phyloP scores from a whole-genome alignment of 2,113 vertebrate genomes.

The Caranx melampygus region DNA sequence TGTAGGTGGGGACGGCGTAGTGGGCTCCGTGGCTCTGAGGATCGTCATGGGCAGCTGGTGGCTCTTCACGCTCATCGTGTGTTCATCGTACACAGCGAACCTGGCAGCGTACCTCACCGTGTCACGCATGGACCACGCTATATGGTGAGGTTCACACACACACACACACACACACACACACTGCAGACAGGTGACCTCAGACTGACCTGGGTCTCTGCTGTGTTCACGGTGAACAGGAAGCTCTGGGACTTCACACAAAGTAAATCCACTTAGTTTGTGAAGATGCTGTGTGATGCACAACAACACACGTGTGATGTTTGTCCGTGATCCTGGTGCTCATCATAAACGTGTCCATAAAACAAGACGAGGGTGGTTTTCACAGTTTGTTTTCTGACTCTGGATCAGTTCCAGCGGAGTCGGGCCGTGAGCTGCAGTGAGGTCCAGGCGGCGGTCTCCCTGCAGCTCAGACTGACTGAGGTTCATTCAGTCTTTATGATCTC shows the following conservation, averaged over 20 bases:
- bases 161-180: constrained; percentile 15
- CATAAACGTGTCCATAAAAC: too few species aligned
- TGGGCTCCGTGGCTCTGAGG: constrained; percentile 92
- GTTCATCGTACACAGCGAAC: constrained; percentile 97
- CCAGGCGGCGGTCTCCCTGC: neutral
- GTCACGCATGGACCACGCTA: constrained; percentile 79
- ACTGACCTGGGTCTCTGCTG: too few species aligned
- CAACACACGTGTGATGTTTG: too few species aligned
- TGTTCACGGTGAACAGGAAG: too few species aligned
- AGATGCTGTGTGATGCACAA: too few species aligned
- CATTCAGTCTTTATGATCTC: neutral
- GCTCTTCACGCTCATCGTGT: constrained; percentile 98
- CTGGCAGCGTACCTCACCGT: constrained; percentile 97
- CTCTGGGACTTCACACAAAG: too few species aligned
- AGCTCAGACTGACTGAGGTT: neutral
- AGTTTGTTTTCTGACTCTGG: too few species aligned
- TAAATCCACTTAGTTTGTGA: too few species aligned
- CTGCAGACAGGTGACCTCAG: too few species aligned
- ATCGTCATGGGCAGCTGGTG: constrained; percentile 99
- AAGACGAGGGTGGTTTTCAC: too few species aligned
- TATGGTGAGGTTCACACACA: constrained; percentile 53
- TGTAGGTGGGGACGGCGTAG: constrained; percentile 88
- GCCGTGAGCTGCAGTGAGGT: neutral
- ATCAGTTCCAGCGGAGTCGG: too few species aligned
- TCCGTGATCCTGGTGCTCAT: too few species aligned